Conservation (phyloP, 2,888 invertebrate species). For the Dermolepida albohirtum region DNA sequence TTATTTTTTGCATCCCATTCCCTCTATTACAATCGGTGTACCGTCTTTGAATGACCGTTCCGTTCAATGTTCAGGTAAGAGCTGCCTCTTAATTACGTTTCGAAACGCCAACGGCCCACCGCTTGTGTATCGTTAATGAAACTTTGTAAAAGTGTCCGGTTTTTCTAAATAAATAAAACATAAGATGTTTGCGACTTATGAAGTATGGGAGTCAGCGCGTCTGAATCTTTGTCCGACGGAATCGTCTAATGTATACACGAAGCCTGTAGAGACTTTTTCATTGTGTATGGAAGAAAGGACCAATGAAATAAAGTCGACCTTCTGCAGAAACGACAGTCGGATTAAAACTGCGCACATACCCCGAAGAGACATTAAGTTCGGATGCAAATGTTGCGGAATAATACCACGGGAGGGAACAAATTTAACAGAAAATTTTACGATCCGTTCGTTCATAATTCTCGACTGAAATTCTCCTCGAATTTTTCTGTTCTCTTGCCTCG, state of each 20-base stretch:
- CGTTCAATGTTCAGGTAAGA: constrained; percentile 48
- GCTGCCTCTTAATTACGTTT: constrained; percentile 53
- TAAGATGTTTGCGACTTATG: constrained; percentile 20
- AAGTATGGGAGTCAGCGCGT: constrained; percentile 14
- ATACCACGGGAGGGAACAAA: constrained; percentile 53
- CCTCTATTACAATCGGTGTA: constrained; percentile 47
- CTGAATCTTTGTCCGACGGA: neutral
- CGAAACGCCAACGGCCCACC: constrained; percentile 48
- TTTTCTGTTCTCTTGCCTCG: constrained; percentile 25
- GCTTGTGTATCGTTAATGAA: constrained; percentile 42
- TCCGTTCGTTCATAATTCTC: constrained; percentile 40
- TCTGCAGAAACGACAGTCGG: constrained; percentile 12
- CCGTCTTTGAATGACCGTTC: constrained; percentile 52
- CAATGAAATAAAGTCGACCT: constrained; percentile 3
- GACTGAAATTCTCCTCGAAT: constrained; percentile 40
- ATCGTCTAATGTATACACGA: too few species aligned
- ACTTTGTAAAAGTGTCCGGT: constrained; percentile 37
- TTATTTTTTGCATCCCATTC: constrained; percentile 53
- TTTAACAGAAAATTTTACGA: constrained; percentile 51
- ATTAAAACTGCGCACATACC: constrained; percentile 37
- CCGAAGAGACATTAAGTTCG: constrained; percentile 42
- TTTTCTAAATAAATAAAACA: constrained; percentile 34
- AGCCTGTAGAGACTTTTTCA: too few species aligned
- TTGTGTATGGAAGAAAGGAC: too few species aligned
- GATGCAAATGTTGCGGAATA: constrained; percentile 60